A percentile compares a stretch with the other conserved stretches of the same genome.
Conservation (phyloP, 1,140 invertebrate genomes). For the Aphaenogaster ashmeadi region DNA sequence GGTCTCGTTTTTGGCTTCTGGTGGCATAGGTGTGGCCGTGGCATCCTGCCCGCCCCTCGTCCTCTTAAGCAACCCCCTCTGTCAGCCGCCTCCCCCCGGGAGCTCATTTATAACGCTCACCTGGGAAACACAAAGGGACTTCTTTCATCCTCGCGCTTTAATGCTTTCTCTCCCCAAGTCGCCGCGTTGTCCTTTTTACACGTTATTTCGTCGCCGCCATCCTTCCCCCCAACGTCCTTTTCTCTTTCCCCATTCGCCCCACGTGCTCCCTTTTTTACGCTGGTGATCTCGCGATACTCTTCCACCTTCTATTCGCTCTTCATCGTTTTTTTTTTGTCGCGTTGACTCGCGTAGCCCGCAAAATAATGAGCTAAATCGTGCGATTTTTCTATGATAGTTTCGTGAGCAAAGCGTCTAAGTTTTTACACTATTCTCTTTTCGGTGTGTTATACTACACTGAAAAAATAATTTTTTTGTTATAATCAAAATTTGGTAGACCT, state of each 20-base stretch:
- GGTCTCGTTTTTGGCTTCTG: constrained; percentile 79
- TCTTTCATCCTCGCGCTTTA: constrained; percentile 81
- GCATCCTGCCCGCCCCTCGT: constrained; percentile 39
- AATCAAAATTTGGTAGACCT: no score
- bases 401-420: background rate
- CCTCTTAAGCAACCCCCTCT: constrained; percentile 52
- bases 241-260: constrained; percentile 36
- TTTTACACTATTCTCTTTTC: background rate
- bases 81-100: constrained; percentile 63
- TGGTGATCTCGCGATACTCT: background rate
- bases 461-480: no score
- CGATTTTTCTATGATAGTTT: constrained; percentile 1
- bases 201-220: constrained; percentile 71
- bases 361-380: constrained; percentile 3
- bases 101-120: constrained; percentile 86
- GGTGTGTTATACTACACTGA: background rate
- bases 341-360: background rate
- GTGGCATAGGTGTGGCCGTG: constrained; percentile 84
- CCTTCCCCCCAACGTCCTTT: constrained; percentile 15
- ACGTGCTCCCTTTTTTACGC: constrained; percentile 10
- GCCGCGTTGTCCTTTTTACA: constrained; percentile 70
- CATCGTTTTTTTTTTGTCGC: constrained; percentile 5
- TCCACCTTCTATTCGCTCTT: constrained; percentile 29
- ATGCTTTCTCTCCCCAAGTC: constrained; percentile 73
- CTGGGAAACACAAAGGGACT: constrained; percentile 85